Evolutionary conservation across 2,113 vertebrate species (phyloP).

Genomic region (Melospiza georgiana): DNA sequence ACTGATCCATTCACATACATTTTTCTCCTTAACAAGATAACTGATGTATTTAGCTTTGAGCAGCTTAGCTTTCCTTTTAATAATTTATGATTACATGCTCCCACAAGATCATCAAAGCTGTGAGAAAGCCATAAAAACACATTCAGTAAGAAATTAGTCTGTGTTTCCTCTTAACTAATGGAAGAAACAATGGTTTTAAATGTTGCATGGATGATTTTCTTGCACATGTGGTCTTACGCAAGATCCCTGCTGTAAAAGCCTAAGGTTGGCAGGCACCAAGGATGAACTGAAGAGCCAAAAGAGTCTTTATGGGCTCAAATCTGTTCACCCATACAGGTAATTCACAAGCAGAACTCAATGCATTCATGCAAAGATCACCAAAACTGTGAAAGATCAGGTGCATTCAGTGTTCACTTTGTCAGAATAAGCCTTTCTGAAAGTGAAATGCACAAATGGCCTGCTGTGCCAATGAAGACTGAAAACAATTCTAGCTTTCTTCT

Average conservation of each 20-base stretch:
- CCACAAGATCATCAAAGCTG: conserved; percentile 49
- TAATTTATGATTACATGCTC: conserved; percentile 16
- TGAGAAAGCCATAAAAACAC: conserved; percentile 29
- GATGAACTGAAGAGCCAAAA: background rate
- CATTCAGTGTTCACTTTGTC: background rate
- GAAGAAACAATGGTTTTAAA: conserved; percentile 57
- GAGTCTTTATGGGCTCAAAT: background rate
- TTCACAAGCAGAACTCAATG: background rate
- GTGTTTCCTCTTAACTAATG: conserved; percentile 45
- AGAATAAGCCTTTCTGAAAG: background rate
- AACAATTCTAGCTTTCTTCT: background rate
- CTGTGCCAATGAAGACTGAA: background rate
- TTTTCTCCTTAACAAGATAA: conserved; percentile 5
- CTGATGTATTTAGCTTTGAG: background rate
- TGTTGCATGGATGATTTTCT: conserved; percentile 4
- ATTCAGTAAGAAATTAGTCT: conserved; percentile 26
- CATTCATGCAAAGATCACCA: background rate
- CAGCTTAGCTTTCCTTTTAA: background rate
- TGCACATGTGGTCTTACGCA: conserved; percentile 51
- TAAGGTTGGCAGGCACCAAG: conserved; percentile 38
- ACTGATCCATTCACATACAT: background rate
- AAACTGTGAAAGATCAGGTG: background rate
- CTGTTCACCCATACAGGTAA: background rate
- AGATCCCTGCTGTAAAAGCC: conserved; percentile 6
- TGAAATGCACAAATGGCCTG: background rate